Percentiles rank a stretch among this genome's conserved stretches.
These are phyloP conservation scores for Drosophila neocordata DNA, from an alignment of 1,140 invertebrate genomes.

Conservation along the genomic window DNA sequence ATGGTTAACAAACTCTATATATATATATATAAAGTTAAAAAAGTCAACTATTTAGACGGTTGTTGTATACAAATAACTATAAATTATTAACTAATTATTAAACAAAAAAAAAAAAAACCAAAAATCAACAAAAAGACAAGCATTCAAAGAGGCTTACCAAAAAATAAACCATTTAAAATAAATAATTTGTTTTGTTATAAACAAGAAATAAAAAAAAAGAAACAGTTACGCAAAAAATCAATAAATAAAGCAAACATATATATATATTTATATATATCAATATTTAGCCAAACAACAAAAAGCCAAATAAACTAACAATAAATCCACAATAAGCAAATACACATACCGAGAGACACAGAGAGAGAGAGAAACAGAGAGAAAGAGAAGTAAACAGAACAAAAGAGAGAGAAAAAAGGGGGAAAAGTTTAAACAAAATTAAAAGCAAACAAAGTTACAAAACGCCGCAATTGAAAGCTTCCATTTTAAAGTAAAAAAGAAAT, in stretches of 20 bases:
- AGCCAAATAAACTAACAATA: constrained; percentile 29
- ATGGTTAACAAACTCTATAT: constrained; percentile 35
- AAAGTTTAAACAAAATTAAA: constrained; percentile 59
- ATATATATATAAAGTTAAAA: constrained; percentile 22
- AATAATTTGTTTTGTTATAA: too few species aligned
- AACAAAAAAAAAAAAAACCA: constrained; percentile 12
- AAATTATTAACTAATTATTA: constrained; percentile 20
- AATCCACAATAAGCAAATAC: constrained; percentile 32
- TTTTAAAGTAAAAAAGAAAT: constrained; percentile 60
- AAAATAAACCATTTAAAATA: neutral
- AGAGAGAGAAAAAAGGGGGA: neutral
- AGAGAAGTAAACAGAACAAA: neutral
- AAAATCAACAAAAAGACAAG: constrained; percentile 30
- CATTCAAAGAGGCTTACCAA: constrained; percentile 58
- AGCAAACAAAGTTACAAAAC: constrained; percentile 76
- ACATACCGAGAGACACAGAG: constrained; percentile 31
- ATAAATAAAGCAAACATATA: constrained; percentile 26
- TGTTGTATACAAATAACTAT: constrained; percentile 26
- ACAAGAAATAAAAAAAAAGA: constrained; percentile 1
- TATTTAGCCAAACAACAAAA: constrained; percentile 27
- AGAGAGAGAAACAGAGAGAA: constrained; percentile 14
- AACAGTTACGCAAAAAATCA: constrained; percentile 30
- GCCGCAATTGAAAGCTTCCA: constrained; percentile 80
- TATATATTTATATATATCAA: constrained; percentile 22
- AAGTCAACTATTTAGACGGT: constrained; percentile 49